phyloP scores from a whole-genome alignment of 2,797 vertebrate species.

The Alcedo quadribrachys region DNA sequence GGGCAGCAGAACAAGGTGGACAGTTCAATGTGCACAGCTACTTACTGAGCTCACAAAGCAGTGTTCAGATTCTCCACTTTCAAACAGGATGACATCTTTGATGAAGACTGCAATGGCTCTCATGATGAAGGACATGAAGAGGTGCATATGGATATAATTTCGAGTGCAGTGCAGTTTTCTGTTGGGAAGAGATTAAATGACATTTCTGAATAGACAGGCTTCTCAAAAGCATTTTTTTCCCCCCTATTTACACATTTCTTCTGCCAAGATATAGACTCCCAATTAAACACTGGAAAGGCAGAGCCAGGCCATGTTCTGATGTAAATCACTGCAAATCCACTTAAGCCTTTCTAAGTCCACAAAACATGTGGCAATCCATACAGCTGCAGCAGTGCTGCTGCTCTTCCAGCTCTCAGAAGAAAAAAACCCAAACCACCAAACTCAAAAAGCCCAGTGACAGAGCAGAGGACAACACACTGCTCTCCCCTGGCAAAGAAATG shows the following conservation, averaged over 20 bases:
- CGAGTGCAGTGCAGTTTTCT: conserved; percentile 97
- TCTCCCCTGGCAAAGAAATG: background rate
- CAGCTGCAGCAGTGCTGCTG: background rate
- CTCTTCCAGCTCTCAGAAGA: background rate
- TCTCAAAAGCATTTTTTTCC: background rate
- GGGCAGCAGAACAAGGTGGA: background rate
- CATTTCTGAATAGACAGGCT: background rate
- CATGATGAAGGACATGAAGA: conserved; percentile 95
- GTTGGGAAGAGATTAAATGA: background rate
- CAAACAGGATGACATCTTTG: conserved; percentile 91
- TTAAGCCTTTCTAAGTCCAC: conserved; percentile 9
- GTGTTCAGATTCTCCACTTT: conserved; percentile 83
- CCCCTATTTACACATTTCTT: background rate
- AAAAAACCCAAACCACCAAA: background rate
- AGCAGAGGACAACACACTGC: background rate
- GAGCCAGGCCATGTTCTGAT: background rate
- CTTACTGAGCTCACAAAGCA: conserved; percentile 88
- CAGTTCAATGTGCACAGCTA: background rate
- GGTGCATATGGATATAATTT: conserved; percentile 96
- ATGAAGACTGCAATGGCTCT: conserved; percentile 92
- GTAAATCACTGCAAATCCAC: conserved; percentile 11
- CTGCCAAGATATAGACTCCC: background rate
- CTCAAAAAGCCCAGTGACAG: background rate
- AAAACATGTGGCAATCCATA: background rate
- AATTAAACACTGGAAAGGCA: background rate